Evolutionary conservation across 2,113 vertebrate species (phyloP), one percentile per base, ranked within the genome.

Genomic region (Rhinolophus ferrumequinum): DNA sequence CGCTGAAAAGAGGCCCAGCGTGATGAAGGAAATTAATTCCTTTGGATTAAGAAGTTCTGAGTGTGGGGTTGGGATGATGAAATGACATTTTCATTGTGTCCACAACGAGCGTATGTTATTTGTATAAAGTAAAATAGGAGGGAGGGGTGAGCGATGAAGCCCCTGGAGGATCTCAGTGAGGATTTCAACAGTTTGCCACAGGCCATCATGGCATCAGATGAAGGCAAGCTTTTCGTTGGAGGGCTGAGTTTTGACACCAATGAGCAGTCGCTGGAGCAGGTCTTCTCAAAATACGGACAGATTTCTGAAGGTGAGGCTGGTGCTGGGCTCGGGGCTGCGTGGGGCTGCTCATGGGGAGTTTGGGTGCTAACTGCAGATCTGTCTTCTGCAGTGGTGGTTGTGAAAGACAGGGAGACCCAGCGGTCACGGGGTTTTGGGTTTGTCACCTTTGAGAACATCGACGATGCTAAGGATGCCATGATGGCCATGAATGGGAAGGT

Each of bases 401-500:
- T 99, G 95, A 99, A 99, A 97, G 99, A 99, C 98, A 98, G 99
- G 98, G 99, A 99, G 92, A 99, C 99, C 0, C 99, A 99, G 86
- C 98, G 98, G 44, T 99, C 99, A 11, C 98, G 99, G 81, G 99
- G 99, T 0, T 99, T 99, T 90, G 99, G 99, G 7, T 99, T 99
- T 62, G 99, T 99, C 66, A 99, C 99, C 21, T 99, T 99, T 75
- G 99, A 99, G 90, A 99, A 99, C 80, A 98, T 99, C 0, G 99
- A 99, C 0, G 99, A 99, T 16, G 99, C 99, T 0, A 99, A 99
- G 97, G 99, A 99, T 0, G 99, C 99, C 0, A 98, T 99, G 99
- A 99, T 99, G 66, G 99, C 99, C 81, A 99, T 99, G 99, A 99
- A 99, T 0, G 99, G 99, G 62, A 99, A 99, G 99, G 99, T 99